phyloP scores from a whole-genome alignment of 1,140 invertebrate species.

The Drosophila teissieri region DNA sequence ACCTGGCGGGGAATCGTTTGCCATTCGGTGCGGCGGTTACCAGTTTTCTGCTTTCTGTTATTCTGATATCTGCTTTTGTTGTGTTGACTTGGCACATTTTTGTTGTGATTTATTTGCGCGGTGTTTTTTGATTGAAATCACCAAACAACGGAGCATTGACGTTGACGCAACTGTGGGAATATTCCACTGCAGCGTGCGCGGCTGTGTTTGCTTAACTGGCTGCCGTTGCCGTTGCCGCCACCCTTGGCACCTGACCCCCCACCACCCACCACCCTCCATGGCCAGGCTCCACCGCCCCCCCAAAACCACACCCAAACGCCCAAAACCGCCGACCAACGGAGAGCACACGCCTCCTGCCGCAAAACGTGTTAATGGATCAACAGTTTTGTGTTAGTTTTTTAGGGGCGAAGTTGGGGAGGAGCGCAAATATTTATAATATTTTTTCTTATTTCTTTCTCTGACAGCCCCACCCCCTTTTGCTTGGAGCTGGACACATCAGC shows the following conservation, averaged over 20 bases:
- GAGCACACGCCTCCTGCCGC: constrained; percentile 50
- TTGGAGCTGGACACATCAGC: constrained; percentile 11
- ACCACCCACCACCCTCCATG: neutral
- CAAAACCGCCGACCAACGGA: too few species aligned
- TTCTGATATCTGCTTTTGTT: constrained; percentile 46
- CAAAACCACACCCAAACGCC: neutral
- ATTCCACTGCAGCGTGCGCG: constrained; percentile 70
- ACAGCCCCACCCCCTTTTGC: constrained; percentile 35
- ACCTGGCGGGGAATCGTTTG: constrained; percentile 24
- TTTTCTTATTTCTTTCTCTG: constrained; percentile 34
- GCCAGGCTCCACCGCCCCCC: neutral
- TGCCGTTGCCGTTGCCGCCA: neutral
- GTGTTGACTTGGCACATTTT: constrained; percentile 78
- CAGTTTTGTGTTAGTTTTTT: constrained; percentile 62
- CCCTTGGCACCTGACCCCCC: neutral
- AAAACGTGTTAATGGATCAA: constrained; percentile 78
- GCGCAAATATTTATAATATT: too few species aligned
- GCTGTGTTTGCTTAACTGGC: constrained; percentile 59
- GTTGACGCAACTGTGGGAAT: constrained; percentile 79
- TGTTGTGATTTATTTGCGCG: constrained; percentile 70
- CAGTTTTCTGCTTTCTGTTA: constrained; percentile 29
- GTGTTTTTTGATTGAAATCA: constrained; percentile 69
- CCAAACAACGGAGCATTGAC: constrained; percentile 32
- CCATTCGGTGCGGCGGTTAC: constrained; percentile 56
- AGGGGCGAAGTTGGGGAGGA: constrained; percentile 26